Evolutionary conservation across 2,888 invertebrate genomes (phyloP), one percentile per base, ranked within the genome.

Genomic region (Ichneumon xanthorius): DNA sequence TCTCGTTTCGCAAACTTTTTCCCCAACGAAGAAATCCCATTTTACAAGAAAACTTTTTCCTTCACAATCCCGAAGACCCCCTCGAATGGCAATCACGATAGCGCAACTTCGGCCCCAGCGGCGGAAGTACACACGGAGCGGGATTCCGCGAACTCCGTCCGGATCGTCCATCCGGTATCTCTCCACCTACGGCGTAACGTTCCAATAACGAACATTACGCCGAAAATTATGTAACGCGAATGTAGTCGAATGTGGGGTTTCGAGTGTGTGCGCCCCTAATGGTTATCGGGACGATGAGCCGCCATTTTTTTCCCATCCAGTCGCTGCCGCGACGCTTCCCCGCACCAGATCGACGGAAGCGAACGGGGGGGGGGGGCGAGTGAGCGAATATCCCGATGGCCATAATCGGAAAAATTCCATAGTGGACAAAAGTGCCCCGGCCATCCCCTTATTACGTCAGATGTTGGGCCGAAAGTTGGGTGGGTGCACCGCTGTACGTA

Each of bases 181-280:
- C 61, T 50, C 48, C 67, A 61, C 72, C 61, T 45, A 67, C 48
- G 68, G 68, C 63, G 73, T 73, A 81, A 78, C 37, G 22, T 78
- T 68, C 68, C 70, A 78, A 37, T 63, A 45, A 70, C 63, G 73
- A 68, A 70, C 68, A 4, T 48, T 48, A 1, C 55, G 81, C 19
- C 78, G 78, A 81, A 85, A 78, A 85, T 85, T 81, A 78, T 85
- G 81, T 81, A 85, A 77, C 81, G 84, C 81, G 85, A 68, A 78
- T 70, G 16, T 3, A 48, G 79, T 63, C 70, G 73, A 55, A 70
- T 80, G 78, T 48, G 45, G 53, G 4, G 71, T 16, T 22, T 63
- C 67, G 45, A 22, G 26, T 76, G 50, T 30, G 37, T 48, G 48
- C 70, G 61, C n/a, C 14, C 4, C 65, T 26, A 45, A 45, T 53